Percentiles rank a stretch among this genome's conserved stretches.
Conservation (phyloP, 2,797 vertebrate genomes). For the Momotus momota region DNA sequence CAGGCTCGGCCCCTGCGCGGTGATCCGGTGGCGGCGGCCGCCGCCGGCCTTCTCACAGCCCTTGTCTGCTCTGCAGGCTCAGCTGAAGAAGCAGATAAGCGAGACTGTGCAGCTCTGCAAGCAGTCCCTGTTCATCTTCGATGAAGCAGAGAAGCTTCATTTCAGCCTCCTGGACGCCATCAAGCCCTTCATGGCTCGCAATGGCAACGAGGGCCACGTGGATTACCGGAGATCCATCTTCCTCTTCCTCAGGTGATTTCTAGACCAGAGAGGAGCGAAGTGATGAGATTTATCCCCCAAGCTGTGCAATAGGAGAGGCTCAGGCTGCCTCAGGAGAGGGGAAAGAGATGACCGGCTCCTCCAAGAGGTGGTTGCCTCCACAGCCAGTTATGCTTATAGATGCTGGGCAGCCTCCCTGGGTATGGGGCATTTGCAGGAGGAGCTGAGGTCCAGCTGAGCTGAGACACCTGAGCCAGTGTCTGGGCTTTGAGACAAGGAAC, state of each 20-base stretch:
- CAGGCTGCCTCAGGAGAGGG: not conserved
- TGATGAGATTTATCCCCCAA: not conserved
- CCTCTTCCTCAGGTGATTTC: slow-evolving; percentile 92
- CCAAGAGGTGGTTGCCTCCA: fast-evolving
- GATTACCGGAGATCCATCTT: slow-evolving; percentile 86
- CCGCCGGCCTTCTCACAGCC: not conserved
- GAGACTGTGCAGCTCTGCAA: slow-evolving; percentile 85
- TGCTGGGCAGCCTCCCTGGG: not conserved
- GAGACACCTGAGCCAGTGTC: not conserved
- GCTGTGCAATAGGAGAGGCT: not conserved
- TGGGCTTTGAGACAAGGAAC: not conserved
- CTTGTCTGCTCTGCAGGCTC: slow-evolving; percentile 80
- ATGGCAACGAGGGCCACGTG: slow-evolving; percentile 69
- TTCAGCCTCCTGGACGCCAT: slow-evolving; percentile 89
- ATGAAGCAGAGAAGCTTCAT: slow-evolving; percentile 96
- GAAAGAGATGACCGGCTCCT: not conserved
- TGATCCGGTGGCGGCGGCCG: not conserved
- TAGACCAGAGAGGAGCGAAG: not conserved
- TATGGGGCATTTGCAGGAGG: not conserved
- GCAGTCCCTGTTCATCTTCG: slow-evolving; percentile 93
- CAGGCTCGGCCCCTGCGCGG: fast-evolving
- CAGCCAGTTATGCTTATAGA: not conserved
- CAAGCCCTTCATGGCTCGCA: slow-evolving; percentile 85
- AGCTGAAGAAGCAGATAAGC: slow-evolving; percentile 85
- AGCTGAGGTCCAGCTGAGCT: not conserved